A percentile compares a stretch with the other conserved stretches of the same genome.
Conservation (phyloP, 2,888 invertebrate genomes). For the Digitonthophagus gazella region DNA sequence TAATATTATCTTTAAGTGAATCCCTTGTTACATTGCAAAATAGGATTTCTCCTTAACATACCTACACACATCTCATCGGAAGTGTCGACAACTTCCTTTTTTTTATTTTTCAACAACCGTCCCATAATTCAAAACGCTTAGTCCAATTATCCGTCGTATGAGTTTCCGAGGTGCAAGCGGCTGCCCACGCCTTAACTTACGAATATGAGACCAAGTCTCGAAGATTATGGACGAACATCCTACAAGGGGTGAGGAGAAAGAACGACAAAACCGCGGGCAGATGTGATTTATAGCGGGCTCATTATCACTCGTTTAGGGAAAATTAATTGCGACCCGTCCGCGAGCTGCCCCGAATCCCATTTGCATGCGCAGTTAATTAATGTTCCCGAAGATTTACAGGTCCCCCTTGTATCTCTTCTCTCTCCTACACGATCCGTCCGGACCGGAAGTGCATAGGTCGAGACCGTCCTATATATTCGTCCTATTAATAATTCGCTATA, state of each 20-base stretch:
- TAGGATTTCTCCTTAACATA: neutral
- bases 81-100: neutral
- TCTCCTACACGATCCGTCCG: neutral
- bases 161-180: neutral
- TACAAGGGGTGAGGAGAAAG: neutral
- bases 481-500: neutral
- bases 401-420: conserved; percentile 6
- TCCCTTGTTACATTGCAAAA: neutral
- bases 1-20: too few species aligned
- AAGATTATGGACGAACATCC: neutral
- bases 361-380: conserved; percentile 14
- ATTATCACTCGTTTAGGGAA: conserved; percentile 24
- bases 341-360: neutral
- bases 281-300: conserved; percentile 24
- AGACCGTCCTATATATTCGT: neutral
- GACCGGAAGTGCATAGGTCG: conserved; percentile 1
- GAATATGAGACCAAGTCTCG: neutral
- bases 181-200: neutral
- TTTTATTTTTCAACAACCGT: neutral
- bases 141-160: neutral
- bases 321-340: conserved; percentile 22
- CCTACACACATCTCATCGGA: neutral
- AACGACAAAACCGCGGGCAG: neutral
- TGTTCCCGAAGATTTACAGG: conserved; percentile 15
- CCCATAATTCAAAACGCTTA: neutral